Conservation (phyloP, 2,797 vertebrate species). For the Phaenicophaeus curvirostris region DNA sequence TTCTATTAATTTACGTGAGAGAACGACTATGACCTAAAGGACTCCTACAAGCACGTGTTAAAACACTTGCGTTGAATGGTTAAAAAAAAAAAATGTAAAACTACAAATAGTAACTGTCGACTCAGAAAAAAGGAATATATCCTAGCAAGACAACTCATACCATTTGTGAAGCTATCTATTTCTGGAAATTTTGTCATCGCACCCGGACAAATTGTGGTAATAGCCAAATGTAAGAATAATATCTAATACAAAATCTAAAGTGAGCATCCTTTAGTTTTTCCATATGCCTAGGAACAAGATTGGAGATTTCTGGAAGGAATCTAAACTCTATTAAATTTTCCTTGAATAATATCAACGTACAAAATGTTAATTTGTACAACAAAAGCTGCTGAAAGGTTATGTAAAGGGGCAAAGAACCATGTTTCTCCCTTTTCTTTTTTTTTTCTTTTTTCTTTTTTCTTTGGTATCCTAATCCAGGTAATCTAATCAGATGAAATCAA, state of each 20-base stretch:
- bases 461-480: neutral
- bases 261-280: constrained; percentile 56
- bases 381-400: neutral
- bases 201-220: constrained; percentile 38
- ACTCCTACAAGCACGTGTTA: constrained; percentile 34
- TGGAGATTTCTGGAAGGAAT: constrained; percentile 32
- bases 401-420: neutral
- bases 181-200: constrained; percentile 16
- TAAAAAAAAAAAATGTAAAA: constrained; percentile 4
- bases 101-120: constrained; percentile 47
- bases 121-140: constrained; percentile 35
- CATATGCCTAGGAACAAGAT: constrained; percentile 29
- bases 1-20: constrained; percentile 31
- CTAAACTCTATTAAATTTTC: neutral
- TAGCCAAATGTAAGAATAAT: constrained; percentile 62
- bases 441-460: neutral
- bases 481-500: neutral
- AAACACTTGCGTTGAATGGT: constrained; percentile 34
- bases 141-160: constrained; percentile 5
- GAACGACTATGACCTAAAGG: neutral
- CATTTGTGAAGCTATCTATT: constrained; percentile 52
- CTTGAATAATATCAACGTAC: neutral
- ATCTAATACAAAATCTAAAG: constrained; percentile 55
- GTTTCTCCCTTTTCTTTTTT: neutral
- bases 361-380: neutral